Conservation (phyloP, 1,140 invertebrate species). For the Subanguina moxae region DNA sequence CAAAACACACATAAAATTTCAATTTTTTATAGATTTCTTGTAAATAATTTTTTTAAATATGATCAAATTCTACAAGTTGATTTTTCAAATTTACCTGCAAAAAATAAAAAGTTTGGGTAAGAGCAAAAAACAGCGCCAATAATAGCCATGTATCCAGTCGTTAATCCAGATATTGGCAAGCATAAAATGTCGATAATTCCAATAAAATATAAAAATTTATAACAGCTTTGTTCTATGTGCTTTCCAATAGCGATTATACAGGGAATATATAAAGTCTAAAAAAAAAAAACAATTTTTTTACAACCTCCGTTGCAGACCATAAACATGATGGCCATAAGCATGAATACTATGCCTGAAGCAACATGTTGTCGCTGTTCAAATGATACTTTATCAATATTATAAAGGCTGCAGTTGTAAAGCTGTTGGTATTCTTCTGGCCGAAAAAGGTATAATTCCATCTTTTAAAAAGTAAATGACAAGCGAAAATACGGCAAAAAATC, state of each 20-base stretch:
- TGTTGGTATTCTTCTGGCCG: conserved; percentile 21
- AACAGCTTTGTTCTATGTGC: conserved; percentile 24
- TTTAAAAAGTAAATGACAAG: background rate
- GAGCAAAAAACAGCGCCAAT: conserved; percentile 29
- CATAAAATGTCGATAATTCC: conserved; percentile 33
- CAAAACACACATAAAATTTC: too few species aligned
- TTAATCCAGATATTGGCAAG: conserved; percentile 15
- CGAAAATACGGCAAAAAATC: too few species aligned
- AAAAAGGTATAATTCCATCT: conserved; percentile 6
- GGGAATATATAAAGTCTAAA: conserved; percentile 24
- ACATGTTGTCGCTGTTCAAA: background rate
- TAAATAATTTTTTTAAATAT: too few species aligned
- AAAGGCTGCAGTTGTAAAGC: conserved; percentile 22
- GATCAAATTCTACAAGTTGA: too few species aligned
- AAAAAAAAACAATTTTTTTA: background rate
- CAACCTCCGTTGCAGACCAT: background rate
- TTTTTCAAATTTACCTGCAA: conserved; percentile 11
- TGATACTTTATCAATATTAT: conserved; percentile 22
- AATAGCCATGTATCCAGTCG: conserved; percentile 29
- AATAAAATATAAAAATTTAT: conserved; percentile 33
- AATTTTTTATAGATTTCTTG: too few species aligned
- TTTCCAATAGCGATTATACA: conserved; percentile 27
- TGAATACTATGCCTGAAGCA: background rate
- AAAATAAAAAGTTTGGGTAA: conserved; percentile 21
- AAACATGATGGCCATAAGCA: background rate